Percentiles rank a stretch among this genome's conserved stretches.
phyloP scores from a whole-genome alignment of 1,140 invertebrate species.

The Cherax quadricarinatus region DNA sequence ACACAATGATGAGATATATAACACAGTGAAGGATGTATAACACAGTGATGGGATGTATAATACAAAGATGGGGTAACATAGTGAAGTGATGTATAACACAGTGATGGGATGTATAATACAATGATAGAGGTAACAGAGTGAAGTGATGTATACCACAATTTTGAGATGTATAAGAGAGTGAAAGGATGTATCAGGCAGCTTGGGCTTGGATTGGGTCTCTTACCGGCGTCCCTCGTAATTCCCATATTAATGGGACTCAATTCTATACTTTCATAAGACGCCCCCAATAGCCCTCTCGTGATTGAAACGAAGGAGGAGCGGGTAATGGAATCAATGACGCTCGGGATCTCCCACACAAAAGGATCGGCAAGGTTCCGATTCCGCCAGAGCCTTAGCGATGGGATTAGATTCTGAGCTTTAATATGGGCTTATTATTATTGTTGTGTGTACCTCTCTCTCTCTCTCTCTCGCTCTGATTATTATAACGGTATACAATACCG shows the following conservation, averaged over 20 bases:
- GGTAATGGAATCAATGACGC: conserved; percentile 10
- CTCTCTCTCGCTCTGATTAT: neutral
- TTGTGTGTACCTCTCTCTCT: neutral
- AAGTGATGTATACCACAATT: no score
- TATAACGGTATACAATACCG: no score
- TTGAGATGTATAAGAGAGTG: no score
- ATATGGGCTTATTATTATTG: neutral
- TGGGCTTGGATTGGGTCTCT: neutral
- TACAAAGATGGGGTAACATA: no score
- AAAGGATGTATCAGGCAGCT: neutral
- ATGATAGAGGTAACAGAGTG: no score
- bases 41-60: no score
- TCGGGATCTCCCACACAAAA: neutral
- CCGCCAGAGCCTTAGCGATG: neutral
- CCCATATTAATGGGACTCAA: neutral
- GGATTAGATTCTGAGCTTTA: conserved; percentile 9
- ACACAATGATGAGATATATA: no score
- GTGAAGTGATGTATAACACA: no score
- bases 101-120: no score
- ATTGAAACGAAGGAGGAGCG: neutral
- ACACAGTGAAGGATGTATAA: no score
- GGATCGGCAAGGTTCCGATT: conserved; percentile 8
- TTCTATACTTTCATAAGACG: neutral
- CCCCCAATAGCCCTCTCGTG: neutral
- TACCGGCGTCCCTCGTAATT: neutral